Conservation (phyloP, 2,113 vertebrate species). For the Xerus inauris region DNA sequence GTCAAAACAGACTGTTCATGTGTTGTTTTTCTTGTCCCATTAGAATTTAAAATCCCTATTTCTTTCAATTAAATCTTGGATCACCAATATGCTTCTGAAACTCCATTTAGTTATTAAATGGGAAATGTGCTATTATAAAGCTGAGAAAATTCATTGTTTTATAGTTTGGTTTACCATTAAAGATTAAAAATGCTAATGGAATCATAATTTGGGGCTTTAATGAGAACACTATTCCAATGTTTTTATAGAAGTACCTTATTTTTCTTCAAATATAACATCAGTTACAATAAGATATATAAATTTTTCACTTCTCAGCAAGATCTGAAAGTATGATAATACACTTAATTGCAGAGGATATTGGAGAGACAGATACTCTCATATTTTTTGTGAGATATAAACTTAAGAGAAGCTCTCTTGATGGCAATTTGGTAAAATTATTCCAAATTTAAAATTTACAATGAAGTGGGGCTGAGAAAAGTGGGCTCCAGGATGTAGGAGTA, state of each 20-base stretch:
- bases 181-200: background rate
- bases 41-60: slow-evolving; percentile 67
- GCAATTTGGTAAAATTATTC: background rate
- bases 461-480: background rate
- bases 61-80: slow-evolving; percentile 57
- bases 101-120: slow-evolving; percentile 19
- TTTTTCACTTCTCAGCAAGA: slow-evolving; percentile 20
- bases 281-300: background rate
- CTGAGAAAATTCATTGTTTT: slow-evolving; percentile 34
- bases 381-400: background rate
- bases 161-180: slow-evolving; percentile 42
- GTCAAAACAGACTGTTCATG: slow-evolving; percentile 68
- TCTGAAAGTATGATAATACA: background rate
- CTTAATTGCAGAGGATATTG: background rate
- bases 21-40: slow-evolving; percentile 60
- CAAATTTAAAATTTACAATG: background rate
- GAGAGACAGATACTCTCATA: background rate
- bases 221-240: background rate
- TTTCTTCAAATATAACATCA: slow-evolving; percentile 5
- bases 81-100: slow-evolving; percentile 47
- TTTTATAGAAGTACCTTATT: background rate
- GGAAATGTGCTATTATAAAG: background rate
- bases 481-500: background rate
- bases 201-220: slow-evolving; percentile 30
- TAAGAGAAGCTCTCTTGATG: background rate